A percentile compares a stretch with the other conserved stretches of the same genome.
These are phyloP conservation scores for Ametastegia equiseti DNA, from an alignment of 2,888 invertebrate genomes.

Conservation along the genomic window DNA sequence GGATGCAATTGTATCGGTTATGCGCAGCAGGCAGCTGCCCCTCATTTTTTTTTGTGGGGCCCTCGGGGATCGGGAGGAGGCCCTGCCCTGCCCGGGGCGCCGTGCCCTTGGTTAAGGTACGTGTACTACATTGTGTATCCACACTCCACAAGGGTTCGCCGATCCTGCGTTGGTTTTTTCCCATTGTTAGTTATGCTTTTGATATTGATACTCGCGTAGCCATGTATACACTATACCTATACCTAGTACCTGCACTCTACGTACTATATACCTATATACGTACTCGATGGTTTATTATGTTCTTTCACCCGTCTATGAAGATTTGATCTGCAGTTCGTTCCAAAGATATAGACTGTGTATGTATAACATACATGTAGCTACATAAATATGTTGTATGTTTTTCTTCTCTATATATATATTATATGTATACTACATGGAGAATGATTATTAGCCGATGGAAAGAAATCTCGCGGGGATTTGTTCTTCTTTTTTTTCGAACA, in stretches of 20 bases:
- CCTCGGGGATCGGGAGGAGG: constrained; percentile 46
- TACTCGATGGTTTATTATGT: constrained; percentile 2
- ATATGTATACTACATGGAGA: neutral
- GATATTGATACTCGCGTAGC: constrained; percentile 65
- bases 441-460: neutral
- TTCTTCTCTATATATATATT: neutral
- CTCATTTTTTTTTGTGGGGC: constrained; percentile 56
- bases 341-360: neutral
- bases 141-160: constrained; percentile 30
- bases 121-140: constrained; percentile 46
- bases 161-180: constrained; percentile 61
- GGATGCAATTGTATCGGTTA: constrained; percentile 70
- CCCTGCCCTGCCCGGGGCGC: constrained; percentile 49
- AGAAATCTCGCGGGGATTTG: neutral
- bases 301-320: constrained; percentile 6
- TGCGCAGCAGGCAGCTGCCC: constrained; percentile 66
- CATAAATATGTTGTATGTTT: too few species aligned
- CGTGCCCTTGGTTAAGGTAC: constrained; percentile 50
- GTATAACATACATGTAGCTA: too few species aligned
- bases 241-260: neutral
- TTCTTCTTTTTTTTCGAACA: neutral
- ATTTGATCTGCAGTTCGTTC: constrained; percentile 6
- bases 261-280: neutral
- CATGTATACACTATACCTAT: neutral
- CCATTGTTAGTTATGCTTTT: constrained; percentile 69